These are phyloP conservation scores for Falco punctatus DNA, from an alignment of 2,113 vertebrate genomes.

Conservation along the genomic window DNA sequence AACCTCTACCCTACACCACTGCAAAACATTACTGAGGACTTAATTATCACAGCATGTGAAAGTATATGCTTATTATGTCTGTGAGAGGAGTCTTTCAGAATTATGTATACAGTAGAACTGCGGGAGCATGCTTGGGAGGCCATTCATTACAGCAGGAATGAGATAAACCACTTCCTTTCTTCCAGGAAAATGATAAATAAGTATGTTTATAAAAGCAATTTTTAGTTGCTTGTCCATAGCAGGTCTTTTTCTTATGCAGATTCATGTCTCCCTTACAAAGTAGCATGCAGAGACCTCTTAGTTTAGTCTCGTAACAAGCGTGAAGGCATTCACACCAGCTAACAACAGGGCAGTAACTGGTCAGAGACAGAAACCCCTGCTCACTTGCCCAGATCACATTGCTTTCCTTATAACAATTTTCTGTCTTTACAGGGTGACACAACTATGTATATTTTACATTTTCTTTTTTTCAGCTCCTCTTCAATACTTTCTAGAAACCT, in stretches of 20 bases:
- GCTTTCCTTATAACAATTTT: background rate
- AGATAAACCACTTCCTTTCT: constrained; percentile 32
- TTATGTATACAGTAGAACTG: background rate
- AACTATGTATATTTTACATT: background rate
- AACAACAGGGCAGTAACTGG: background rate
- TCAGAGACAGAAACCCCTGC: background rate
- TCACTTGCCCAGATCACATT: background rate
- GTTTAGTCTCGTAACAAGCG: background rate
- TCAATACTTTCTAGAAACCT: background rate
- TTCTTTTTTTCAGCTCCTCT: background rate
- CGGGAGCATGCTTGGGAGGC: background rate
- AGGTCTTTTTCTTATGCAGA: background rate
- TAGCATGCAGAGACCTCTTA: background rate
- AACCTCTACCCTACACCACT: background rate
- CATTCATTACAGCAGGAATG: background rate
- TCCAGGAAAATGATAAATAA: constrained; percentile 20
- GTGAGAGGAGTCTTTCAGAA: background rate
- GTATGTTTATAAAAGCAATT: background rate
- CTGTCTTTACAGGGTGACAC: background rate
- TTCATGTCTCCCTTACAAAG: background rate
- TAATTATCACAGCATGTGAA: constrained; percentile 11
- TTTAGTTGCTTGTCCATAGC: background rate
- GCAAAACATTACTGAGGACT: background rate
- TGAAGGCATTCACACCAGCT: background rate
- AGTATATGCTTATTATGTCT: background rate